phyloP scores from a whole-genome alignment of 2,797 vertebrate genomes.

The Loriculus beryllinus region DNA sequence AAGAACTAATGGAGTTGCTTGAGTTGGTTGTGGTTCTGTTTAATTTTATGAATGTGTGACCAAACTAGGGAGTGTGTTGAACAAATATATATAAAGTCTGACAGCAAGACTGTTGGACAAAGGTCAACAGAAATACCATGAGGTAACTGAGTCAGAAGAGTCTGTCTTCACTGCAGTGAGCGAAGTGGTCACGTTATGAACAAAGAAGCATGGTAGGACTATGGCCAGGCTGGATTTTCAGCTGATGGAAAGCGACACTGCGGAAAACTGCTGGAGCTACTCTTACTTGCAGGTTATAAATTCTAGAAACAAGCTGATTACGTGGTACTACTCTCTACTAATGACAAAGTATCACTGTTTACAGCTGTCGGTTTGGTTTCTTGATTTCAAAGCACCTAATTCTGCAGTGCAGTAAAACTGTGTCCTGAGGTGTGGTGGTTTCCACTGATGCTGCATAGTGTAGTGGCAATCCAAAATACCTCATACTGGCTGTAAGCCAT shows the following conservation, averaged over 20 bases:
- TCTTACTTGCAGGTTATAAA: neutral
- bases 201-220: neutral
- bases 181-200: neutral
- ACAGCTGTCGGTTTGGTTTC: conserved; percentile 26
- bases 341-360: neutral
- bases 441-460: conserved; percentile 22
- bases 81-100: neutral
- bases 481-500: neutral
- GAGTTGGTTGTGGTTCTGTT: neutral
- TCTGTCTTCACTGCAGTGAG: neutral
- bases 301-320: conserved; percentile 29
- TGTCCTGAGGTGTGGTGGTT: conserved; percentile 57
- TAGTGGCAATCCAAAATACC: neutral
- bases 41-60: neutral
- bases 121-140: neutral
- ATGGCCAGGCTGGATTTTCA: neutral
- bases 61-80: neutral
- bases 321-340: neutral
- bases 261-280: neutral
- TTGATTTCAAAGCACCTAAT: conserved; percentile 39
- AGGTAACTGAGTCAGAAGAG: neutral
- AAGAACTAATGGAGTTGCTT: neutral
- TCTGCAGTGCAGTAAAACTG: conserved; percentile 40
- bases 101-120: neutral
- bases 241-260: neutral